Evolutionary conservation across 2,113 vertebrate genomes (phyloP), one percentile per base, ranked within the genome.

Genomic region (Phylloscopus trochiloides): DNA sequence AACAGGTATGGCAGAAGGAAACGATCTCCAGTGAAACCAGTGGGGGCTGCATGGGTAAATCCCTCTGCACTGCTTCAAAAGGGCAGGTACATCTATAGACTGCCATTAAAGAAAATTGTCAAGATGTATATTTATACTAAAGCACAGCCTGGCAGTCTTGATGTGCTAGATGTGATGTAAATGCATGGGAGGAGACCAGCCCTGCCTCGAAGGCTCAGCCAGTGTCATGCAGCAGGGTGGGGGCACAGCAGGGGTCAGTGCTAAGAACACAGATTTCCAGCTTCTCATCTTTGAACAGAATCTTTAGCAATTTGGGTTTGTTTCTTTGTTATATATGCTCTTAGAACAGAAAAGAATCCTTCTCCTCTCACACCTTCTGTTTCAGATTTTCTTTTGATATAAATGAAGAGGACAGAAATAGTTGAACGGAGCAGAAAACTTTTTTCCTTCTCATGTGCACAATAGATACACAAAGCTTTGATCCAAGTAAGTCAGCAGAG

Each of bases 51-150:
- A 31, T 57, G 58, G 71, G 26, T 82, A 86, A 80, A 70, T 83
- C 71, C 16, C 29, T 92, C 67, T 93, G 58, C 71, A 88, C 38
- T 8, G 54, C 87, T 80, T 93, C 77, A 78, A 88, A 94, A 92
- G 91, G 29, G 38, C 51, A 63, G 19, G 26, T 40, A 86, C 8
- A 4, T 52, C 71, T 94, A 26, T 40, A 74, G 82, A 66, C 63
- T 92, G 22, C 92, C 43, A 95, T 93, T 96, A 93, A 83, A 88
- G 62, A 93, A 83, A 90, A 90, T 86, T 66, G 54, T 36, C 61
- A 45, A 65, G 92, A 68, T 0, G 0, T 79, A 18, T 86, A 63
- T 88, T 94, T 87, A 70, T 73, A 62, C 70, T 88, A 22, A 43
- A 93, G 81, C 38, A 32, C 78, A 94, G 73, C 67, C 87, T 94